These are phyloP conservation scores for Vulpes ferrilata DNA, from an alignment of 2,113 vertebrate genomes.

Conservation along the genomic window DNA sequence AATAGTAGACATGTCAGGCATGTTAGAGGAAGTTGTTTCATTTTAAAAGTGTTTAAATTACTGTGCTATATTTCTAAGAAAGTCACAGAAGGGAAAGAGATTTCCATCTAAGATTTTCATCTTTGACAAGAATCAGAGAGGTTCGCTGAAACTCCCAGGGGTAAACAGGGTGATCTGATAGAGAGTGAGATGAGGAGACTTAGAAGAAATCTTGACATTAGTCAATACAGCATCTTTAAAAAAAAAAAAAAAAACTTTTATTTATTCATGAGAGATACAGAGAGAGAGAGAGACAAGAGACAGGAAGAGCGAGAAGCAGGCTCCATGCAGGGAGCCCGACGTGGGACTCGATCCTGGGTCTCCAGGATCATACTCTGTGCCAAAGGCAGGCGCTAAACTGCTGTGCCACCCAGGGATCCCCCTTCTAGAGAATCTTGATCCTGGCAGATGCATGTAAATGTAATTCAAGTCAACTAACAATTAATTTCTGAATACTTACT, in stretches of 20 bases:
- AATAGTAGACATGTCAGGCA: not conserved
- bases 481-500: conserved; percentile 20
- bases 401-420: too few relatives aligned
- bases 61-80: not conserved
- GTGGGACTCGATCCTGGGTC: too few relatives aligned
- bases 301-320: too few relatives aligned
- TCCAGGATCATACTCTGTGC: too few relatives aligned
- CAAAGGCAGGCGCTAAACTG: too few relatives aligned
- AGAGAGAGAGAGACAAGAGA: too few relatives aligned
- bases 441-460: not conserved
- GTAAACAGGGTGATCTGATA: not conserved
- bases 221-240: not conserved
- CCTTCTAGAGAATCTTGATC: conserved; percentile 34
- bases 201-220: not conserved
- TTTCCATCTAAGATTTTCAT: not conserved
- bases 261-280: too few relatives aligned
- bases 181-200: not conserved
- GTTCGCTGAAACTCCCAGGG: not conserved
- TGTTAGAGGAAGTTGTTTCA: not conserved
- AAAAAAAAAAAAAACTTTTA: too few relatives aligned
- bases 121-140: not conserved
- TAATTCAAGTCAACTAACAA: not conserved
- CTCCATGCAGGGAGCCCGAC: too few relatives aligned
- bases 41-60: not conserved
- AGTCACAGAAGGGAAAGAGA: not conserved